A percentile compares a stretch with the other conserved stretches of the same genome.
Conservation (phyloP, 2,888 invertebrate genomes). For the Cerceris ruficornis region DNA sequence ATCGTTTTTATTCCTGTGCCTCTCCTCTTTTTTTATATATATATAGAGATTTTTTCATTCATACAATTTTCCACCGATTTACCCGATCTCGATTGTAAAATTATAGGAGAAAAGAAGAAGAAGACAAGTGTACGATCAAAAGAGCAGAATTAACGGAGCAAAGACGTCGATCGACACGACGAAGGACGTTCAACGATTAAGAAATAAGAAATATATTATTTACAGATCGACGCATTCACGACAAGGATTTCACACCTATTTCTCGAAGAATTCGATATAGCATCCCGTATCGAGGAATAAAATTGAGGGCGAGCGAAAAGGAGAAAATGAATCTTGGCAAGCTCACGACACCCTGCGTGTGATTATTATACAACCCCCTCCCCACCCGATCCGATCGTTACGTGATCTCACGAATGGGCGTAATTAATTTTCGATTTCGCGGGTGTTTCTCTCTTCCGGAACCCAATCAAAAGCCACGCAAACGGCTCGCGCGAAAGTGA, state of each 20-base stretch:
- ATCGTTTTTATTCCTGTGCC: too few relatives aligned
- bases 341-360: slow-evolving; percentile 54
- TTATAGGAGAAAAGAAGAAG: not conserved
- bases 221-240: slow-evolving; percentile 33
- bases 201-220: slow-evolving; percentile 48
- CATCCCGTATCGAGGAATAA: slow-evolving; percentile 12
- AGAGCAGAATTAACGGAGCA: slow-evolving; percentile 24
- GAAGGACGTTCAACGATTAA: slow-evolving; percentile 40
- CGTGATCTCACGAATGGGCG: slow-evolving; percentile 5
- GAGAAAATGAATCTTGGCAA: slow-evolving; percentile 65
- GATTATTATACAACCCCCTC: slow-evolving; percentile 7
- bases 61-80: not conserved
- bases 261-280: slow-evolving; percentile 10
- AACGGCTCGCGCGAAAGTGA: slow-evolving; percentile 47
- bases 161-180: slow-evolving; percentile 30
- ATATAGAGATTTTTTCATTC: not conserved
- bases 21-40: too few relatives aligned
- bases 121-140: not conserved
- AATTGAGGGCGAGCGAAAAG: slow-evolving; percentile 15
- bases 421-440: slow-evolving; percentile 8
- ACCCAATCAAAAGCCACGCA: slow-evolving; percentile 25
- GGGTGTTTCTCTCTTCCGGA: slow-evolving; percentile 20
- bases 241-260: slow-evolving; percentile 13
- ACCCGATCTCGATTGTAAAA: slow-evolving; percentile 26
- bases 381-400: slow-evolving; percentile 13